These are phyloP conservation scores for Hesperophylax magnus DNA, from an alignment of 1,140 invertebrate species.

Conservation along the genomic window DNA sequence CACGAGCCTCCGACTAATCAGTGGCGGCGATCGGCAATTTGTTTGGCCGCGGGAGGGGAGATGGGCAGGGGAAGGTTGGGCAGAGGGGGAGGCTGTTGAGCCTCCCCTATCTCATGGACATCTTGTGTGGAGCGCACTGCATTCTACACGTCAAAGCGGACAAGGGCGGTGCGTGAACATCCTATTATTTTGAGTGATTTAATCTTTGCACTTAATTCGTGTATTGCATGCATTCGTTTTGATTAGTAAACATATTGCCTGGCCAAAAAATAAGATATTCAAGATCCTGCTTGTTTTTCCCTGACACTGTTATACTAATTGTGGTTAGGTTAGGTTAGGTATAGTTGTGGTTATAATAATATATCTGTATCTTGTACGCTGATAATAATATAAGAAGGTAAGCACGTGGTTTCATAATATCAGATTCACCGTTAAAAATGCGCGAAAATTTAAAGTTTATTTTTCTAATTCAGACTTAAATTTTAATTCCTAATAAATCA, in stretches of 20 bases:
- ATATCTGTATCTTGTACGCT: not conserved
- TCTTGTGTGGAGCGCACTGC: constrained; percentile 41
- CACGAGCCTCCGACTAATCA: constrained; percentile 56
- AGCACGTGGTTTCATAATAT: no score
- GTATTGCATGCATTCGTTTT: no score
- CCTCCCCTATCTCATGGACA: constrained; percentile 49
- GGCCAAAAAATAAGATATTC: not conserved
- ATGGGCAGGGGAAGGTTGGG: not conserved
- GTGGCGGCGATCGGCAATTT: constrained; percentile 56
- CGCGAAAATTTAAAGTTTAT: no score
- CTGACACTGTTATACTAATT: no score
- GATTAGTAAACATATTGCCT: not conserved
- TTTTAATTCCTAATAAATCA: no score
- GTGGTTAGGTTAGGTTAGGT: no score
- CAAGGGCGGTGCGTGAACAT: constrained; percentile 20
- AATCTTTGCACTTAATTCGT: not conserved
- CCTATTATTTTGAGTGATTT: not conserved
- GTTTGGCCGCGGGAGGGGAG: constrained; percentile 43
- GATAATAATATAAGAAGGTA: not conserved
- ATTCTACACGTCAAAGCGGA: not conserved
- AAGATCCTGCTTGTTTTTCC: no score
- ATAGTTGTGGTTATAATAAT: not conserved
- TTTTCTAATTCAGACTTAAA: no score
- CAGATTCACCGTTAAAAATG: no score
- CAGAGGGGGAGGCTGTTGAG: constrained; percentile 23